Percentiles rank a stretch among this genome's conserved stretches.
Evolutionary conservation across 2,113 vertebrate genomes (phyloP).

Genomic region (Colius striatus): DNA sequence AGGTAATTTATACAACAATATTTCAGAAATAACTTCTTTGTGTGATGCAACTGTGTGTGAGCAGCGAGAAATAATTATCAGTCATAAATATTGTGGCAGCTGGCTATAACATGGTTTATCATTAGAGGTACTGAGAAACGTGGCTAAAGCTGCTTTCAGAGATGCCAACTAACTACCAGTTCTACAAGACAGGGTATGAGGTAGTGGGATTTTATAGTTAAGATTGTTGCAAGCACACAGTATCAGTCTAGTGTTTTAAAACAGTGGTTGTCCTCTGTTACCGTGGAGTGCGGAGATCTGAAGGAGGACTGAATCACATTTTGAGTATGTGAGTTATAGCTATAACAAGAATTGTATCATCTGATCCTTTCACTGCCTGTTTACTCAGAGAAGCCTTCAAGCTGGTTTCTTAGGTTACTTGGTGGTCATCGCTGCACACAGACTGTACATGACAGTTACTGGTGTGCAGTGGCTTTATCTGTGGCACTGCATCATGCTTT

Average conservation of each 20-base stretch:
- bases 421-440: not conserved
- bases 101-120: not conserved
- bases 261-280: not conserved
- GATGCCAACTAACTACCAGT: not conserved
- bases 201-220: not conserved
- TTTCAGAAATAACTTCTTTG: not conserved
- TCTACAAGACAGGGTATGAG: not conserved
- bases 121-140: not conserved
- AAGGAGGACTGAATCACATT: not conserved
- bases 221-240: not conserved
- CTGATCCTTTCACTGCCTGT: accelerated
- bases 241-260: not conserved
- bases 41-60: not conserved
- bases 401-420: not conserved
- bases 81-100: not conserved
- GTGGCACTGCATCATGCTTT: accelerated
- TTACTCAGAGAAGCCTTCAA: not conserved
- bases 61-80: not conserved
- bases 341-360: not conserved
- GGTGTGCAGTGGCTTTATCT: not conserved
- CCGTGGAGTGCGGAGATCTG: not conserved
- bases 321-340: not conserved
- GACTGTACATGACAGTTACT: too few species aligned
- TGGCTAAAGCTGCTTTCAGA: not conserved
- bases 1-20: not conserved